phyloP scores from a whole-genome alignment of 1,140 invertebrate genomes.

The Melitaea cinxia region DNA sequence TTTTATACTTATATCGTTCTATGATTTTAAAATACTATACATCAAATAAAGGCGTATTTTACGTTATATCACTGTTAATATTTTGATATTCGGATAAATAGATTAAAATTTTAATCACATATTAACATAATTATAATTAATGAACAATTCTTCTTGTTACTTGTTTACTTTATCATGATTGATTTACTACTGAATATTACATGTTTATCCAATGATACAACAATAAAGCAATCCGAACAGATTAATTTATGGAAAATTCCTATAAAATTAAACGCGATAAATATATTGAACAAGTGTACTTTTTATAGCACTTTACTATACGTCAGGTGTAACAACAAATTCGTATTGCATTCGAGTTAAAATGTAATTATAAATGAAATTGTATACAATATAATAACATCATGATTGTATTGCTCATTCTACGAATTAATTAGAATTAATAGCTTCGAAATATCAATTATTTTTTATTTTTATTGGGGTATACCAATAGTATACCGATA shows the following conservation, averaged over 20 bases:
- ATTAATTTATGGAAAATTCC: slow-evolving; percentile 25
- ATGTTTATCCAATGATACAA: neutral
- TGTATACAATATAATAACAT: too few relatives aligned
- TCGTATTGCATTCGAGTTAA: too few relatives aligned
- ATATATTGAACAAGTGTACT: slow-evolving; percentile 3
- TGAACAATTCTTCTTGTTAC: neutral
- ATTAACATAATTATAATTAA: slow-evolving; percentile 3
- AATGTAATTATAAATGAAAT: too few relatives aligned
- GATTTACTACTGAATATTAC: neutral
- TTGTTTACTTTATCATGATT: neutral
- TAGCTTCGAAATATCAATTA: too few relatives aligned
- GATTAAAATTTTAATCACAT: neutral
- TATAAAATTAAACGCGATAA: slow-evolving; percentile 12
- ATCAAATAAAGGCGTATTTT: too few relatives aligned
- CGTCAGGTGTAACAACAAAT: neutral
- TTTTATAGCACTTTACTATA: slow-evolving; percentile 2
- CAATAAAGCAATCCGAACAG: neutral
- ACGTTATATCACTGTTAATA: too few relatives aligned
- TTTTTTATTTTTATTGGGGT: too few relatives aligned
- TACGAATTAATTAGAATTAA: too few relatives aligned
- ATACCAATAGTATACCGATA: too few relatives aligned
- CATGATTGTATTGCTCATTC: too few relatives aligned
- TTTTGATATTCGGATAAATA: neutral
- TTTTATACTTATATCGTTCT: neutral
- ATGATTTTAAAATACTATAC: too few relatives aligned